These are phyloP conservation scores for Merluccius polli DNA, from an alignment of 2,797 vertebrate species.

Conservation along the genomic window DNA sequence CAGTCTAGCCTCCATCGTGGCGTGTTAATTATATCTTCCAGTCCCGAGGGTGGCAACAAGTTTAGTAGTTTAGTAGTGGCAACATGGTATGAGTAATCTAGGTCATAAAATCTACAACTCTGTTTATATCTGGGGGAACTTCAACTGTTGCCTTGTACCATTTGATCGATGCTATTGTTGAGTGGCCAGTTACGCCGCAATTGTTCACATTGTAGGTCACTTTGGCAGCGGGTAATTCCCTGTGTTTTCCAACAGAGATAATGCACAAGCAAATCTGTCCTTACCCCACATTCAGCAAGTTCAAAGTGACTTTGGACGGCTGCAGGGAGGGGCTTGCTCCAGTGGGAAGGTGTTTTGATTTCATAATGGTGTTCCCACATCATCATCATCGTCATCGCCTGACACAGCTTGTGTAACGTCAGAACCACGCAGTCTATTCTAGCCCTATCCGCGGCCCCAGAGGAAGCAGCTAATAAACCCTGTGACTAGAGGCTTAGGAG, in stretches of 20 bases:
- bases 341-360: slow-evolving; percentile 17
- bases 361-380: slow-evolving; percentile 13
- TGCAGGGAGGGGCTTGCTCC: slow-evolving; percentile 4
- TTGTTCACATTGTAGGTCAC: background rate
- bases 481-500: background rate
- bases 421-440: background rate
- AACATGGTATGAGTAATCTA: slow-evolving; percentile 10
- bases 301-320: background rate
- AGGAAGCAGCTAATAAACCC: background rate
- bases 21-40: background rate
- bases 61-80: slow-evolving; percentile 5
- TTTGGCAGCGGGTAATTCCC: background rate
- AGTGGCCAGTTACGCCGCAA: background rate
- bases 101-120: background rate
- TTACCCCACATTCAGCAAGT: background rate
- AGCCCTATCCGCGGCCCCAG: background rate
- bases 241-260: background rate
- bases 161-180: background rate
- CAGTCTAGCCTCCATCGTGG: too few relatives aligned
- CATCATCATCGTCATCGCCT: slow-evolving; percentile 9
- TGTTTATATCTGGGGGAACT: background rate
- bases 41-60: background rate
- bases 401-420: background rate
- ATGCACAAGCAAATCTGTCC: background rate
- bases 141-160: background rate